Evolutionary conservation across 2,888 invertebrate species (phyloP).

Genomic region (Argyresthia albistria): DNA sequence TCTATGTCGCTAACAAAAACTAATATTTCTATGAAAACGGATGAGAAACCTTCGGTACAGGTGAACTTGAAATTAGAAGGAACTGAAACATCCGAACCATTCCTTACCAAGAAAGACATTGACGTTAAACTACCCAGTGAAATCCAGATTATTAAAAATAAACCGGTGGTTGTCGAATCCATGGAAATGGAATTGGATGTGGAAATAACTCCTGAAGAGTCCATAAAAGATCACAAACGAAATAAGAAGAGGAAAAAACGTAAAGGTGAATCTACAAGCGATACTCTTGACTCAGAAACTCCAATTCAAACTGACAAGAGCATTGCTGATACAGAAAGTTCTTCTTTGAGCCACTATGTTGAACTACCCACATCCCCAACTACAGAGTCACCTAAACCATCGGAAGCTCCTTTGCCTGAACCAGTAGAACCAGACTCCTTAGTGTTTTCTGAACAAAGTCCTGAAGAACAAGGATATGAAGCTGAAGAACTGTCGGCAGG

Average conservation of each 20-base stretch:
- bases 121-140: slow-evolving; percentile 39
- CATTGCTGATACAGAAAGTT: slow-evolving; percentile 46
- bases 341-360: slow-evolving; percentile 54
- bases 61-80: slow-evolving; percentile 41
- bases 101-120: slow-evolving; percentile 47
- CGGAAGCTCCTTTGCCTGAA: slow-evolving; percentile 28
- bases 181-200: slow-evolving; percentile 41
- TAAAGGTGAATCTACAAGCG: slow-evolving; percentile 51
- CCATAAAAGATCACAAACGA: slow-evolving; percentile 54
- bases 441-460: slow-evolving; percentile 47
- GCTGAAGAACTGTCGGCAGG: slow-evolving; percentile 76
- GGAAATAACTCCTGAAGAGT: slow-evolving; percentile 23
- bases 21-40: slow-evolving; percentile 21
- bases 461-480: slow-evolving; percentile 80
- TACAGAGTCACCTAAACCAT: slow-evolving; percentile 55
- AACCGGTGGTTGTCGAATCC: slow-evolving; percentile 17
- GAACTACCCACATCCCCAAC: slow-evolving; percentile 60
- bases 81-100: slow-evolving; percentile 27
- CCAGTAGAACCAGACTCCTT: slow-evolving; percentile 44
- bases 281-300: slow-evolving; percentile 25
- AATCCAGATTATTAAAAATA: neutral
- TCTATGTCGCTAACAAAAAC: slow-evolving; percentile 43
- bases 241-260: slow-evolving; percentile 78
- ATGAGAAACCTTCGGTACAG: slow-evolving; percentile 32
- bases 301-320: slow-evolving; percentile 45